Base-by-base conservation (phyloP, 2,888 invertebrate species). In the Tortrix viridana region DNA sequence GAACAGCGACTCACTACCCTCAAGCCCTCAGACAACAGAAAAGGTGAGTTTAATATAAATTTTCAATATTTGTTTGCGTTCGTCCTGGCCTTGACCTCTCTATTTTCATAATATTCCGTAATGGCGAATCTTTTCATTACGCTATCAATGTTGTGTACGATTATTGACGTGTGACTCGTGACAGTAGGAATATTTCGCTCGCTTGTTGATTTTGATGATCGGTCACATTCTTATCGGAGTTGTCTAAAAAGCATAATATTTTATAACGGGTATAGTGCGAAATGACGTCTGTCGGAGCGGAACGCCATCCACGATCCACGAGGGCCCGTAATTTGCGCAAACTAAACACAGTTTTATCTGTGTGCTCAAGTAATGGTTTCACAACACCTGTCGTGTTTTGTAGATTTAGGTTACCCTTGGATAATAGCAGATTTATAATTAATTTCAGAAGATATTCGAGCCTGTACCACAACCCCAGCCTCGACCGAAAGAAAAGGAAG, bases 81-180 rank as follows among this genome's bases (percentile, higher is more conserved):
- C 80, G 89, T 88, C 86, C 86, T 89, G 92, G 86, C 92, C 92
- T 92, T 92, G 92, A 92, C 92, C 92, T 88, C 91, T 86, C 90
- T 89, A 88, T 91, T 90, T 92, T 91, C 91, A 91, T 92, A 91
- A 91, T 91, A 91, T 88, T 90, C 91, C 86, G 85, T 91, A 90
- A 92, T 90, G 90, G 91, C 91, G 90, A 86, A 84, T 83, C 82
- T 82, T 84, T 80, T 48, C 18, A 63, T 69, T 87, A 86, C 82
- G 88, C 82, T 89, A 87, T 88, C 87, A 85, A 76, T 85, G 79
- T 84, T 85, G 79, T 85, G 80, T 79, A 81, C 77, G 18, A 81
- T 68, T 82, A 84, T 79, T 84, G 81, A 83, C 75, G 75, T 75
- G 73, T 81, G 85, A 80, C 75, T 75, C 75, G 73, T 81, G 85